Base-by-base conservation (phyloP, 37 sponge, comb jelly and placozoan genomes). In the Crambe crambe region DNA sequence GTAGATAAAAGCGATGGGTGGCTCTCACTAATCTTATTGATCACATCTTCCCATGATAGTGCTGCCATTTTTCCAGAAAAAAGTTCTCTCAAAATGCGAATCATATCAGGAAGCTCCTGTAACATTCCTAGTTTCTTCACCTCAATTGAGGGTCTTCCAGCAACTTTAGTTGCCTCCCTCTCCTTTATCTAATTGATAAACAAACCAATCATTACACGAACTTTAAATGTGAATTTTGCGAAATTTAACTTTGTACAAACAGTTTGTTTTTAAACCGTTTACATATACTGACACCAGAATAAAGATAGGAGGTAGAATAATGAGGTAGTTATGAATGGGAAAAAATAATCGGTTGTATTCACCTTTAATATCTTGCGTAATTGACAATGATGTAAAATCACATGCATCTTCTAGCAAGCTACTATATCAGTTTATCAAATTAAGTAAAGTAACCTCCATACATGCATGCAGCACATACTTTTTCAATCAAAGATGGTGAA, bases 41-140 rank as follows among this genome's bases (percentile, higher is more conserved):
- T 62, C 2, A 94, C 94, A 37, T 58, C 70, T 4, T 86, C 88
- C 81, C 68, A 79, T 9, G 78, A 77, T 12, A 94, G 47, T 0
- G 94, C 87, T 30, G 69, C 84, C 57, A 87, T 89, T 68, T 80
- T 79, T 37, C 82, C 91, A 4, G 79, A 36, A 87, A 94, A 94
- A 20, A 54, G 42, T 47, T 81, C 80, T 31, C 70, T 77, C 26
- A 94, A 39, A 23, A 94, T 87, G 30, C 81, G 27, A 37, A 86
- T 80, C 20, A 94, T 30, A 6, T 86, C 80, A 6, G 92, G 88
- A 39, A 90, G 37, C 29, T 80, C 15, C 10, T n/a, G 35, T 0
- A 86, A 25, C 77, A 94, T 94, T 20, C 58, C 63, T 25, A 94
- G 44, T 38, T 70, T 54, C 66, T 79, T 68, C 42, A 87, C 84